These are phyloP conservation scores for Sciurus vulgaris DNA, from an alignment of 2,797 vertebrate species.

Conservation along the genomic window DNA sequence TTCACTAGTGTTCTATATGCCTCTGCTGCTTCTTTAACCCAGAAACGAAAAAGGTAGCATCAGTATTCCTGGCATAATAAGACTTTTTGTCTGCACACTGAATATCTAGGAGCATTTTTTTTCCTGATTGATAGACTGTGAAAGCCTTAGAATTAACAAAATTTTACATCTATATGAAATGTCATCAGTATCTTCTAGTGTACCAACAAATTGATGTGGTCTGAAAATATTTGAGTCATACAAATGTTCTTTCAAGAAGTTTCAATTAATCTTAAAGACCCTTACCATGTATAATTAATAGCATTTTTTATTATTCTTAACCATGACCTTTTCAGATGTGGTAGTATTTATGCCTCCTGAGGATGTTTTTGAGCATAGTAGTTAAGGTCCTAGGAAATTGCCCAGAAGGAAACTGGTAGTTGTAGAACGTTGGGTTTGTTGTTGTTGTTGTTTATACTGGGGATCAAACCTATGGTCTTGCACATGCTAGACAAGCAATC, in stretches of 20 bases:
- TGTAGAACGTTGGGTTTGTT: background rate
- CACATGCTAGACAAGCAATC: no score
- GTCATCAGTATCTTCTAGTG: background rate
- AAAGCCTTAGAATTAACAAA: slow-evolving; percentile 1
- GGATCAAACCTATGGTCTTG: no score
- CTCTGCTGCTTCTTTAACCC: slow-evolving; percentile 10
- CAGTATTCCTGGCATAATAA: background rate
- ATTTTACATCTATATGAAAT: slow-evolving; percentile 11
- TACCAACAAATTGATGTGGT: background rate
- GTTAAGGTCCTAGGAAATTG: slow-evolving; percentile 35
- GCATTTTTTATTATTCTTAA: slow-evolving; percentile 15
- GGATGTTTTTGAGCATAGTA: background rate
- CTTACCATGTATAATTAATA: background rate
- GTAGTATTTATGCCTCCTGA: background rate
- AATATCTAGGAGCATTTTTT: background rate
- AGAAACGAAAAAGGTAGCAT: background rate
- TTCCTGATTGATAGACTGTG: background rate
- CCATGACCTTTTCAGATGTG: slow-evolving; percentile 21
- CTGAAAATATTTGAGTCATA: slow-evolving; percentile 20
- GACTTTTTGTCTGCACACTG: background rate
- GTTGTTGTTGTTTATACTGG: no score
- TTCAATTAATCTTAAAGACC: slow-evolving; percentile 36
- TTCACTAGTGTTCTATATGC: background rate
- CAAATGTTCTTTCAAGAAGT: slow-evolving; percentile 22
- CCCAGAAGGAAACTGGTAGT: slow-evolving; percentile 37